Evolutionary conservation across 2,797 vertebrate genomes (phyloP), one percentile per base, ranked within the genome.

Genomic region (Malacoctenus gilli): DNA sequence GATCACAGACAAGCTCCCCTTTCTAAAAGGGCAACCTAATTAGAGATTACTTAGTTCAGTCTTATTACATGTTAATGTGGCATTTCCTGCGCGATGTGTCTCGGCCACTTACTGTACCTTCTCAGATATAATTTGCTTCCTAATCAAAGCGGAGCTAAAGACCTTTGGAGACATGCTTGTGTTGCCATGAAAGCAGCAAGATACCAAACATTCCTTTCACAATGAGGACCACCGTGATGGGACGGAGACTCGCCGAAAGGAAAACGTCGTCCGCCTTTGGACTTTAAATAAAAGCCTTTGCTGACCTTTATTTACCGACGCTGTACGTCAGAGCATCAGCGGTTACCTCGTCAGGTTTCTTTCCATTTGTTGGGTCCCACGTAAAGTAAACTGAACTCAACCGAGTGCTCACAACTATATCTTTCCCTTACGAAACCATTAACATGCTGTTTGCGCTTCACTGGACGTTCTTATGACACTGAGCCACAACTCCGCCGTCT

Each of bases 61-160:
- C 87, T 87, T 83, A 87, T 79, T 82, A 80, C 80, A 87, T 91
- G 85, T 84, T 87, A 89, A 88, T 91, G 81, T 89, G 87, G 70
- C 87, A 87, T 89, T 91, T 86, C 71, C 65, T 68, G 25, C 69
- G 71, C 56, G 84, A 67, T 81, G 81, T 83, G 65, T 86, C 71
- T 75, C 59, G 67, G 72, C 79, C 71, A 73, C 75, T 80, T 62
- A 80, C 60, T 77, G 60, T 77, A 84, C 59, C 44, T 57, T 43
- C 38, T 72, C 46, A 70, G 56, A 74, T 73, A 68, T 74, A 63
- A 78, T 75, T 64, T 72, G 51, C 65, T 51, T n/a, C n/a, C n/a
- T n/a, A n/a, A n/a, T n/a, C n/a, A n/a, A n/a, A n/a, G n/a, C n/a
- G n/a, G n/a, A n/a, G n/a, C n/a, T n/a, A n/a, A n/a, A n/a, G n/a